These are phyloP conservation scores for Chironomus riparius DNA, from an alignment of 2,888 invertebrate genomes.

Conservation along the genomic window DNA sequence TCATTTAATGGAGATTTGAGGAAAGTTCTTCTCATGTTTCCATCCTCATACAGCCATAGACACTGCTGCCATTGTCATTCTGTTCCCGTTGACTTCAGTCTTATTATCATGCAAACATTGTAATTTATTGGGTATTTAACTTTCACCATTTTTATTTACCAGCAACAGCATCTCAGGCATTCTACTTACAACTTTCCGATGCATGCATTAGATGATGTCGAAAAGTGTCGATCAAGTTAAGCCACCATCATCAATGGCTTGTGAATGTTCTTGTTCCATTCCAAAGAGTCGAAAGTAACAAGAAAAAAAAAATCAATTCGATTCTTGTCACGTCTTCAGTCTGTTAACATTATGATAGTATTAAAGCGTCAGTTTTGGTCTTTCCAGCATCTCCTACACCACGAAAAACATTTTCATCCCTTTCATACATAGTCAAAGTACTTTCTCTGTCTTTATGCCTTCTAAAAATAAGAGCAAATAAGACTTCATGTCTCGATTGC, in stretches of 20 bases:
- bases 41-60: neutral
- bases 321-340: slow-evolving; percentile 24
- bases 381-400: neutral
- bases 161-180: neutral
- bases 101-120: slow-evolving; percentile 3
- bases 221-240: slow-evolving; percentile 14
- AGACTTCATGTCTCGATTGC: no score
- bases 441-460: neutral
- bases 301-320: neutral
- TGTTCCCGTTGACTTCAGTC: neutral
- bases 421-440: neutral
- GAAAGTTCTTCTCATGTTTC: neutral
- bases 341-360: slow-evolving; percentile 12
- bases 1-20: neutral
- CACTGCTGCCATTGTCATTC: neutral
- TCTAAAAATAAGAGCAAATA: no score
- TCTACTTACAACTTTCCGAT: neutral
- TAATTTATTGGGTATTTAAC: slow-evolving; percentile 18
- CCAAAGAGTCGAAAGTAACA: no score
- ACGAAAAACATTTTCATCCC: neutral
- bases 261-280: neutral
- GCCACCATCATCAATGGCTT: slow-evolving; percentile 2
- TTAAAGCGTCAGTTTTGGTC: slow-evolving; percentile 6
- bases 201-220: slow-evolving; percentile 15
- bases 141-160: neutral